Evolutionary conservation across 2,113 vertebrate species (phyloP).

Genomic region (Sula dactylatra): DNA sequence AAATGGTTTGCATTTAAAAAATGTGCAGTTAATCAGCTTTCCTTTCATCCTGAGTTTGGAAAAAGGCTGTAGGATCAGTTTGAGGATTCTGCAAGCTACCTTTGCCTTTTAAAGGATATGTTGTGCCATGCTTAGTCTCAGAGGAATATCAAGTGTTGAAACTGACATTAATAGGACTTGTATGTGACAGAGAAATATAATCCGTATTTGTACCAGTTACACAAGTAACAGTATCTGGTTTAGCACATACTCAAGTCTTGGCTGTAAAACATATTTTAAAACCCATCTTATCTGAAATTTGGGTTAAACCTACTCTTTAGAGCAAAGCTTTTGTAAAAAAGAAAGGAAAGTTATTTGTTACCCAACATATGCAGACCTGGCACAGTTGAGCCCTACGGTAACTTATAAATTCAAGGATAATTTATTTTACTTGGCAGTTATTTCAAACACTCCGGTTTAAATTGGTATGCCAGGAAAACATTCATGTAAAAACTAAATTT

Average conservation of each 20-base stretch:
- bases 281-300: background rate
- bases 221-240: background rate
- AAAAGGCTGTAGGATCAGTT: background rate
- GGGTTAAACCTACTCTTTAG: background rate
- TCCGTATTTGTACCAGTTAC: background rate
- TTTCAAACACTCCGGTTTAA: constrained; percentile 63
- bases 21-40: background rate
- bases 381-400: constrained; percentile 35
- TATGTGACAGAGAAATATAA: background rate
- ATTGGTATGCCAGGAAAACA: constrained; percentile 53
- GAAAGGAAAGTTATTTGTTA: background rate
- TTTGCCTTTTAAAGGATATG: background rate
- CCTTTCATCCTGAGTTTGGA: background rate
- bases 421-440: constrained; percentile 76
- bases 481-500: constrained; percentile 37
- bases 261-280: background rate
- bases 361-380: constrained; percentile 16
- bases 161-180: background rate
- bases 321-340: constrained; percentile 2
- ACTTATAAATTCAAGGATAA: constrained; percentile 68
- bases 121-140: background rate
- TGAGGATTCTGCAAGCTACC: background rate
- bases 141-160: background rate
- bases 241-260: background rate
- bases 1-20: background rate